phyloP scores from a whole-genome alignment of 2,113 vertebrate genomes.

The Cygnus buccinator region DNA sequence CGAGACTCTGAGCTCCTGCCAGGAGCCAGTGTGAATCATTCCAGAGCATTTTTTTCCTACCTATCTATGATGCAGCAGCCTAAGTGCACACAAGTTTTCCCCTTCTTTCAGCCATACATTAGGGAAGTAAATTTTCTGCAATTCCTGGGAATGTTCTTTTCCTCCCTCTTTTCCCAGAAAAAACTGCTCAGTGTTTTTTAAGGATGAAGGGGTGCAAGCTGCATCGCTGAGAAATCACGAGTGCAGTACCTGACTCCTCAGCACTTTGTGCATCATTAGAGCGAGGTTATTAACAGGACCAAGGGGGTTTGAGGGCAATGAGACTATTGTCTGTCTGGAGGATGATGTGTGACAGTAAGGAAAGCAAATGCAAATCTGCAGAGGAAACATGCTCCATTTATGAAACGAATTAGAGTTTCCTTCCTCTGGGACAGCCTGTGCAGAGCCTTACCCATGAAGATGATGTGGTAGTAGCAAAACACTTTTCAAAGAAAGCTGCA shows the following conservation, averaged over 20 bases:
- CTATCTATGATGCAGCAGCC: background rate
- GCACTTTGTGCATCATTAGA: background rate
- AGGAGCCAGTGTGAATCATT: constrained; percentile 20
- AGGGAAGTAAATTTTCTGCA: background rate
- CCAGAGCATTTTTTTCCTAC: background rate
- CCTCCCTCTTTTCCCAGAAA: background rate
- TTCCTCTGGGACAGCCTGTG: background rate
- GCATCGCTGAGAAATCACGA: background rate
- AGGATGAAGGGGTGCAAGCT: background rate
- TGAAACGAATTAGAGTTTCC: background rate
- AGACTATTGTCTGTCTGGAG: background rate
- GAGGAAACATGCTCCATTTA: background rate
- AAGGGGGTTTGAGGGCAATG: background rate
- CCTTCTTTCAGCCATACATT: background rate
- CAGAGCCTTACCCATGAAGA: background rate
- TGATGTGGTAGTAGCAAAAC: background rate
- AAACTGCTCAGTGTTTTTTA: background rate
- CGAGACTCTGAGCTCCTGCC: background rate
- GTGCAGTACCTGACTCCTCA: background rate
- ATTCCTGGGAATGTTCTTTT: background rate
- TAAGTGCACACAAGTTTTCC: rapidly evolving
- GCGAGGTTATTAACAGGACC: background rate
- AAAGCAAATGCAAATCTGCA: background rate
- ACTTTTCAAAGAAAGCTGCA: background rate
- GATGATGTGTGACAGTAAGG: background rate